These are phyloP conservation scores for Crossocerus cetratus DNA, from an alignment of 2,888 invertebrate genomes.

Conservation along the genomic window DNA sequence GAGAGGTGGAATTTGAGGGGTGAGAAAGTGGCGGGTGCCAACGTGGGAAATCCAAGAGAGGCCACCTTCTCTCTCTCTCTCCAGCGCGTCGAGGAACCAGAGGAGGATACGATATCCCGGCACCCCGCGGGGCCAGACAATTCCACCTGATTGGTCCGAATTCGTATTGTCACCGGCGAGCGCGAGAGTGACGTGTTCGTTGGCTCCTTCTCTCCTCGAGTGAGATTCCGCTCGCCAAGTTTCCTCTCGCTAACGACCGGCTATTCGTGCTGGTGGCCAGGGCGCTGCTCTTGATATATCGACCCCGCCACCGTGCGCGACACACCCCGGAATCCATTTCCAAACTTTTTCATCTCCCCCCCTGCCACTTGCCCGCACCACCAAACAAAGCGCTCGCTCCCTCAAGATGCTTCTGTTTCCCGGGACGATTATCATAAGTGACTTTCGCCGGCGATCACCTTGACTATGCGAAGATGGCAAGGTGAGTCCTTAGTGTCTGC, in stretches of 20 bases:
- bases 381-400: too few species aligned
- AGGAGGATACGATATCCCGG: slow-evolving; percentile 40
- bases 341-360: slow-evolving; percentile 18
- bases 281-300: slow-evolving; percentile 57
- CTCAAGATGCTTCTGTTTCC: too few species aligned
- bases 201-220: slow-evolving; percentile 24
- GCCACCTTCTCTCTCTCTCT: slow-evolving; percentile 15
- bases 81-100: slow-evolving; percentile 42
- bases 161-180: slow-evolving; percentile 62
- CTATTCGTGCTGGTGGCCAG: slow-evolving; percentile 56
- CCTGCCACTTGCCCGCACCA: too few species aligned
- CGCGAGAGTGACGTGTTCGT: slow-evolving; percentile 52
- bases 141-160: slow-evolving; percentile 75
- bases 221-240: slow-evolving; percentile 53
- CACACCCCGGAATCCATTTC: slow-evolving; percentile 41
- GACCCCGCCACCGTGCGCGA: slow-evolving; percentile 42
- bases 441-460: too few species aligned
- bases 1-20: slow-evolving; percentile 8
- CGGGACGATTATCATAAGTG: too few species aligned
- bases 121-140: slow-evolving; percentile 71
- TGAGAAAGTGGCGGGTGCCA: slow-evolving; percentile 52
- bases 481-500: too few species aligned
- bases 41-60: slow-evolving; percentile 66
- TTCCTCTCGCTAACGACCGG: slow-evolving; percentile 57
- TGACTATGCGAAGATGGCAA: too few species aligned